These are phyloP conservation scores for Drosophila setosimentum DNA, from an alignment of 2,888 invertebrate genomes.

Conservation along the genomic window DNA sequence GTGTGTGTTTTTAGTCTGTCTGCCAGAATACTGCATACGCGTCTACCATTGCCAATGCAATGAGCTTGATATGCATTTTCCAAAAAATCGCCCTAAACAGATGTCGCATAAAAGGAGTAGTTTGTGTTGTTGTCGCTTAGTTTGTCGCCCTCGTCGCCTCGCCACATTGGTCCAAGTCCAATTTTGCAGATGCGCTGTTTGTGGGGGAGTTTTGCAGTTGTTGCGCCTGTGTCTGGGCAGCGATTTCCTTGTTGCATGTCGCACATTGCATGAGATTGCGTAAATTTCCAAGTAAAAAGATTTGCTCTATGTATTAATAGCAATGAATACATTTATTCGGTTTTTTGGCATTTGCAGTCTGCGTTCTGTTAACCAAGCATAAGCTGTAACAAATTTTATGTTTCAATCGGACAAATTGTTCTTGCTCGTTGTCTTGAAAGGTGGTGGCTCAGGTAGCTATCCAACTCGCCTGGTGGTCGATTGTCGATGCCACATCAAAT, in stretches of 20 bases:
- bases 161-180: slow-evolving; percentile 59
- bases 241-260: slow-evolving; percentile 63
- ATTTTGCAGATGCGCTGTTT: slow-evolving; percentile 44
- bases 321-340: slow-evolving; percentile 23
- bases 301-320: slow-evolving; percentile 59
- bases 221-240: slow-evolving; percentile 49
- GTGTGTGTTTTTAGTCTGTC: slow-evolving; percentile 41
- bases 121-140: slow-evolving; percentile 40
- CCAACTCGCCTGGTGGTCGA: slow-evolving; percentile 68
- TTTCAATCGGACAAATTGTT: slow-evolving; percentile 69
- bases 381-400: slow-evolving; percentile 76
- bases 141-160: slow-evolving; percentile 57
- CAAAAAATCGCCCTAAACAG: slow-evolving; percentile 68
- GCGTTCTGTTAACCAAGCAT: slow-evolving; percentile 51
- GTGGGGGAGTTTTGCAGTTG: slow-evolving; percentile 55
- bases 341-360: slow-evolving; percentile 24
- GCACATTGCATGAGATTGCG: slow-evolving; percentile 70
- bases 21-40: slow-evolving; percentile 34
- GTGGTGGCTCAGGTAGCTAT: slow-evolving; percentile 33
- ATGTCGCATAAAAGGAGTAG: slow-evolving; percentile 60
- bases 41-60: slow-evolving; percentile 76
- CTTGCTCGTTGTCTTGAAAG: slow-evolving; percentile 18
- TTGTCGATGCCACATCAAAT: slow-evolving; percentile 55
- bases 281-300: slow-evolving; percentile 67
- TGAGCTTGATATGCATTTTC: slow-evolving; percentile 77